Percentiles rank a stretch among this genome's conserved stretches.
Evolutionary conservation across 2,888 invertebrate genomes (phyloP).

Genomic region (Itoplectis maculator): DNA sequence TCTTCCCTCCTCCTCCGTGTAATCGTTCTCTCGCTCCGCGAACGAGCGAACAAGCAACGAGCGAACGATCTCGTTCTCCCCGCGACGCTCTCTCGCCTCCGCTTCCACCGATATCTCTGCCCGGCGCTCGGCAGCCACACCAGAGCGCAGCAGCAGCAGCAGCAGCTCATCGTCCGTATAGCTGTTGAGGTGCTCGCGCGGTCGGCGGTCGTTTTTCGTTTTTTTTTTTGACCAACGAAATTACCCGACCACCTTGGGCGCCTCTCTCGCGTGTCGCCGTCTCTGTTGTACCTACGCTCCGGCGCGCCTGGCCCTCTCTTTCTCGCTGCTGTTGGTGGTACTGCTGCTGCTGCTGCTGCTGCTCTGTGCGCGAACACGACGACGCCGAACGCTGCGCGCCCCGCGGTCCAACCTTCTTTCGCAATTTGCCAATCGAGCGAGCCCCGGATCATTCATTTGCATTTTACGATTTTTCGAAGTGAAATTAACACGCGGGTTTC

Average conservation of each 20-base stretch:
- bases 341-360: too few species aligned
- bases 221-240: constrained; percentile 80
- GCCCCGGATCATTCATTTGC: constrained; percentile 80
- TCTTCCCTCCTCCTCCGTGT: constrained; percentile 33
- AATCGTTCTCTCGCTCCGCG: constrained; percentile 62
- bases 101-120: constrained; percentile 49
- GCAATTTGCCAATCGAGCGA: constrained; percentile 82
- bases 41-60: constrained; percentile 39
- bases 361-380: constrained; percentile 62
- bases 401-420: constrained; percentile 77
- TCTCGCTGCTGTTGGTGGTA: too few species aligned
- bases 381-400: constrained; percentile 10
- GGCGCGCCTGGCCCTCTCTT: constrained; percentile 55
- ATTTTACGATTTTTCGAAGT: constrained; percentile 83
- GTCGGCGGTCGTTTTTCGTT: constrained; percentile 69
- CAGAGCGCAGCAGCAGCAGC: constrained; percentile 41
- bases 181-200: constrained; percentile 63
- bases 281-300: constrained; percentile 62
- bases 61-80: constrained; percentile 49
- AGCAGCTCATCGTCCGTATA: constrained; percentile 56
- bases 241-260: constrained; percentile 84
- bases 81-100: constrained; percentile 17
- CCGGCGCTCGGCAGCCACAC: too few species aligned
- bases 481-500: constrained; percentile 78
- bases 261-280: constrained; percentile 75